A percentile compares a stretch with the other conserved stretches of the same genome.
These are phyloP conservation scores for Subacronicta megacephala DNA, from an alignment of 2,888 invertebrate species.

Conservation along the genomic window DNA sequence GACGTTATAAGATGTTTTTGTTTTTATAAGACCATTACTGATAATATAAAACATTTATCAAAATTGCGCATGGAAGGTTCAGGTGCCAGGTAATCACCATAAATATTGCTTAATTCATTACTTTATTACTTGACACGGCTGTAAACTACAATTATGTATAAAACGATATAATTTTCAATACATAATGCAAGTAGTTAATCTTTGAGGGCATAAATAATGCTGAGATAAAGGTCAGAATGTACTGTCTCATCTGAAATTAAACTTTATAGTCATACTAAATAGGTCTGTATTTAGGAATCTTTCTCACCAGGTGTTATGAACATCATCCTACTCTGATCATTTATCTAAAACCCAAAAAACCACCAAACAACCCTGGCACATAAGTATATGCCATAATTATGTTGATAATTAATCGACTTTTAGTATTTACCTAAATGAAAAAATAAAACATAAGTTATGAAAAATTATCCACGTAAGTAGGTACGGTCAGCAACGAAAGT, in stretches of 20 bases:
- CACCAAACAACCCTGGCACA: too few relatives aligned
- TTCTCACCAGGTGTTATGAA: too few relatives aligned
- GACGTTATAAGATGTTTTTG: background rate
- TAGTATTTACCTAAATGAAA: too few relatives aligned
- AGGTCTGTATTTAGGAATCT: too few relatives aligned
- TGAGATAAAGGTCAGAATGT: conserved; percentile 15
- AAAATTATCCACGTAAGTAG: too few relatives aligned
- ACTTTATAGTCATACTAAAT: background rate
- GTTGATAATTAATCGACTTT: too few relatives aligned
- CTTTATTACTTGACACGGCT: conserved; percentile 48
- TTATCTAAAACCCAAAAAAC: too few relatives aligned
- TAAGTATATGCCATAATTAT: too few relatives aligned
- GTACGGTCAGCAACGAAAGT: too few relatives aligned
- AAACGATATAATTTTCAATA: conserved; percentile 24
- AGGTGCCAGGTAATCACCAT: conserved; percentile 30
- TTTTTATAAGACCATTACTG: background rate
- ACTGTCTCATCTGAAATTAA: conserved; percentile 25
- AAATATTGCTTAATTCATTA: conserved; percentile 43
- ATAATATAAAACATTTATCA: conserved; percentile 32
- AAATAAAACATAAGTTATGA: too few relatives aligned
- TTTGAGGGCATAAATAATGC: conserved; percentile 23
- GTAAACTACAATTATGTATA: conserved; percentile 45
- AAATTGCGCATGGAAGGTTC: conserved; percentile 19
- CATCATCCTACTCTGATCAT: too few relatives aligned
- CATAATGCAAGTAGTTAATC: conserved; percentile 13